Percentiles rank a stretch among this genome's conserved stretches.
Conservation (phyloP, 2,113 vertebrate species). For the Oncorhynchus keta region DNA sequence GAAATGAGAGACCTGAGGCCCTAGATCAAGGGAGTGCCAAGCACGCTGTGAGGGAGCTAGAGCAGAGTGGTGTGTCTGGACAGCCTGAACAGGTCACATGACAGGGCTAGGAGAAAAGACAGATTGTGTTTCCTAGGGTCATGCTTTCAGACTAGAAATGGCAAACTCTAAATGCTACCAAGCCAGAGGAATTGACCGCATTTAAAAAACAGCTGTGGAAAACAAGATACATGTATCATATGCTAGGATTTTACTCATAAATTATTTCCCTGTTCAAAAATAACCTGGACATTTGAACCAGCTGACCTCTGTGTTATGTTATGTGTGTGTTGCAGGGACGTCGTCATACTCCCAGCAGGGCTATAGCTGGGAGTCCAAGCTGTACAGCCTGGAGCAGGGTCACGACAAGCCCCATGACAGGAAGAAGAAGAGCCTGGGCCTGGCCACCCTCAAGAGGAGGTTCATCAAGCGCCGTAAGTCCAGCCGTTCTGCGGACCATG, state of each 20-base stretch:
- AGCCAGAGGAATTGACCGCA: too few relatives aligned
- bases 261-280: too few relatives aligned
- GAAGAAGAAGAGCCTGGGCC: slow-evolving; percentile 97
- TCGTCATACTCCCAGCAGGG: slow-evolving; percentile 92
- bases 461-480: slow-evolving; percentile 98
- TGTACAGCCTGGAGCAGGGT: slow-evolving; percentile 96
- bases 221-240: too few relatives aligned
- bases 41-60: too few relatives aligned
- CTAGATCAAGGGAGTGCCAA: too few relatives aligned
- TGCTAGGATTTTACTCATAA: too few relatives aligned
- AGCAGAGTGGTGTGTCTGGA: too few relatives aligned
- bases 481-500: slow-evolving; percentile 94
- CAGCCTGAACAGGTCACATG: neutral
- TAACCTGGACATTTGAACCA: too few relatives aligned
- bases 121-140: neutral
- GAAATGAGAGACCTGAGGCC: too few relatives aligned
- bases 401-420: slow-evolving; percentile 95
- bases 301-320: too few relatives aligned
- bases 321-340: slow-evolving; percentile 74
- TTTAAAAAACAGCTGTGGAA: too few relatives aligned
- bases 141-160: neutral
- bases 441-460: slow-evolving; percentile 95
- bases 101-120: neutral
- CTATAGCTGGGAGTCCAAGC: slow-evolving; percentile 95
- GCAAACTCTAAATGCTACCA: neutral